A percentile compares a stretch with the other conserved stretches of the same genome.
Conservation (phyloP, 2,888 invertebrate genomes). For the Stenurella melanura region DNA sequence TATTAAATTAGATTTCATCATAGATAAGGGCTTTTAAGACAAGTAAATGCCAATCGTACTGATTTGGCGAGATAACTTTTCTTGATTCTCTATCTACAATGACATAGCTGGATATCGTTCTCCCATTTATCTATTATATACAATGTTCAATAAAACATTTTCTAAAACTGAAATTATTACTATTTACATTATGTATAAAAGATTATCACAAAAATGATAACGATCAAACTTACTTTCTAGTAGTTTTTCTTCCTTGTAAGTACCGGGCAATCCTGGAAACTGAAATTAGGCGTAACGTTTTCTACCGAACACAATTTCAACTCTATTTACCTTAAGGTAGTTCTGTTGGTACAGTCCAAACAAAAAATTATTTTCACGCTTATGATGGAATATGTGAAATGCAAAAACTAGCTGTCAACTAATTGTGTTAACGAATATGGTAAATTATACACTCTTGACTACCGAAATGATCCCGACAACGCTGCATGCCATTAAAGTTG, state of each 20-base stretch:
- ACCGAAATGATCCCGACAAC: too few relatives aligned
- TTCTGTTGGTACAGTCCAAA: too few relatives aligned
- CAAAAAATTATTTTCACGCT: too few relatives aligned
- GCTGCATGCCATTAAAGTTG: too few relatives aligned
- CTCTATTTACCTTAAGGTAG: background rate
- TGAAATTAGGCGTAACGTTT: background rate
- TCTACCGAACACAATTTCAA: background rate
- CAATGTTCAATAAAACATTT: conserved; percentile 47
- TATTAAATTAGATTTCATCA: too few relatives aligned
- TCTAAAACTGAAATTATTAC: conserved; percentile 46
- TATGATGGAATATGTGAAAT: too few relatives aligned
- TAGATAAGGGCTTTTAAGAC: too few relatives aligned
- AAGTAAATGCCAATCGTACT: background rate
- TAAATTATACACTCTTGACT: too few relatives aligned
- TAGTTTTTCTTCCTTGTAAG: conserved; percentile 25
- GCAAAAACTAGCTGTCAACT: too few relatives aligned
- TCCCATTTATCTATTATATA: conserved; percentile 45
- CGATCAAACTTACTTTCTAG: conserved; percentile 44
- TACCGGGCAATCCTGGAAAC: conserved; percentile 24
- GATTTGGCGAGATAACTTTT: background rate
- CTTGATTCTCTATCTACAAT: background rate
- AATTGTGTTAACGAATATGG: too few relatives aligned
- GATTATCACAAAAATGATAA: conserved; percentile 58
- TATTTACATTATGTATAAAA: conserved; percentile 58
- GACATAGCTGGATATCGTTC: conserved; percentile 18